phyloP scores from a whole-genome alignment of 2,888 invertebrate species.

The Drosophila neonasuta region DNA sequence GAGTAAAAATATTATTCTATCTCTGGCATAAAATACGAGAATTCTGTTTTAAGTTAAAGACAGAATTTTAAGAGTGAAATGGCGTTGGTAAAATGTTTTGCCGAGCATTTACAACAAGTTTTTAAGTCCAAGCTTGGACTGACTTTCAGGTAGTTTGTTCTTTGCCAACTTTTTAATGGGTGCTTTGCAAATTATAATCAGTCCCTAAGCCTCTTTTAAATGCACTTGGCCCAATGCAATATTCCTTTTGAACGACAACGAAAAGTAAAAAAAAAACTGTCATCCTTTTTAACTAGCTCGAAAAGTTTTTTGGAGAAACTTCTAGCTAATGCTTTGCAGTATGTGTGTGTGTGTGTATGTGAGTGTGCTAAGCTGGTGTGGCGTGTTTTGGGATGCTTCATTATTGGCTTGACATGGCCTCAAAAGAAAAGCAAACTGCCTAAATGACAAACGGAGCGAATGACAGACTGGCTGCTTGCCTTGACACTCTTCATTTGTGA shows the following conservation, averaged over 20 bases:
- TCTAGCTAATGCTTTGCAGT: conserved; percentile 17
- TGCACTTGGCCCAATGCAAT: conserved; percentile 32
- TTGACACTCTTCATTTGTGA: conserved; percentile 78
- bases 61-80: background rate
- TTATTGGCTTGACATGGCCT: conserved; percentile 46
- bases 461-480: conserved; percentile 53
- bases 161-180: conserved; percentile 44
- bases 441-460: conserved; percentile 35
- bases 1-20: background rate
- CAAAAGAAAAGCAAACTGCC: conserved; percentile 38
- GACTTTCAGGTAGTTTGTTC: background rate
- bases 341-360: conserved; percentile 5
- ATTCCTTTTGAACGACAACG: conserved; percentile 32
- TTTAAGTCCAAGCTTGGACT: background rate
- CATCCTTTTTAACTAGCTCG: conserved; percentile 39
- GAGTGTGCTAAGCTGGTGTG: background rate
- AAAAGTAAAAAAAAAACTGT: conserved; percentile 10
- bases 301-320: conserved; percentile 41
- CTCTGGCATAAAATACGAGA: background rate
- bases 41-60: background rate
- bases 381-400: conserved; percentile 20
- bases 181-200: conserved; percentile 26
- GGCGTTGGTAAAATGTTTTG: background rate
- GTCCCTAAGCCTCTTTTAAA: conserved; percentile 37
- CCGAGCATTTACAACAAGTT: background rate